phyloP scores from a whole-genome alignment of 2,113 vertebrate genomes.

The Thomomys bottae region DNA sequence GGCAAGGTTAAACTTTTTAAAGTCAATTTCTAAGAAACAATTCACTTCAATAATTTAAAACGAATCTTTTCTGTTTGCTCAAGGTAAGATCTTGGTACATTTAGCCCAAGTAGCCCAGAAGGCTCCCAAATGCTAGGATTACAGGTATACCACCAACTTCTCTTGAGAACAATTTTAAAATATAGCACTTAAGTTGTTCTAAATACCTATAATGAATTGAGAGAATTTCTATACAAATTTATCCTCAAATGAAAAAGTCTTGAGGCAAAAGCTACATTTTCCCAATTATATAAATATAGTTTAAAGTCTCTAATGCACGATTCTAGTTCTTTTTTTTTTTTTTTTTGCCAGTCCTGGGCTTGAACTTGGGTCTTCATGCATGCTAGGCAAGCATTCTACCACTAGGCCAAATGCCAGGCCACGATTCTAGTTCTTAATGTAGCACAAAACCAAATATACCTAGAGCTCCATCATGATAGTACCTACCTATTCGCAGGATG shows the following conservation, averaged over 20 bases:
- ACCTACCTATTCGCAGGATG: background rate
- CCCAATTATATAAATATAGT: background rate
- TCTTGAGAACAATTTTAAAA: background rate
- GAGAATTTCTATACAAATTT: background rate
- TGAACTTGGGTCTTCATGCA: too few species aligned
- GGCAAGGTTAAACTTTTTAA: too few species aligned
- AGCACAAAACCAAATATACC: background rate
- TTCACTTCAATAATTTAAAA: background rate
- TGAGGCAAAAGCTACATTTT: background rate
- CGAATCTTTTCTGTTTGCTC: background rate
- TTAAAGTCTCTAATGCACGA: background rate
- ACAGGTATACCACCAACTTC: too few species aligned
- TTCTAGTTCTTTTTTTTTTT: background rate
- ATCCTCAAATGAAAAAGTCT: background rate
- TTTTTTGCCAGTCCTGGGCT: too few species aligned
- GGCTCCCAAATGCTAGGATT: too few species aligned
- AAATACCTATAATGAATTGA: background rate
- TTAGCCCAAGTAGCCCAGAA: too few species aligned
- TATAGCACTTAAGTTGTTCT: background rate
- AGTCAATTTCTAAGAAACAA: slow-evolving; percentile 10
- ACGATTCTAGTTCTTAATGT: background rate
- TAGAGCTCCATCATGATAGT: background rate
- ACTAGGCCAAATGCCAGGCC: too few species aligned
- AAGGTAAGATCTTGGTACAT: too few species aligned
- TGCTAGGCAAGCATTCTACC: too few species aligned